Conservation (phyloP, 2,113 vertebrate species). For the Casuarius casuarius region DNA sequence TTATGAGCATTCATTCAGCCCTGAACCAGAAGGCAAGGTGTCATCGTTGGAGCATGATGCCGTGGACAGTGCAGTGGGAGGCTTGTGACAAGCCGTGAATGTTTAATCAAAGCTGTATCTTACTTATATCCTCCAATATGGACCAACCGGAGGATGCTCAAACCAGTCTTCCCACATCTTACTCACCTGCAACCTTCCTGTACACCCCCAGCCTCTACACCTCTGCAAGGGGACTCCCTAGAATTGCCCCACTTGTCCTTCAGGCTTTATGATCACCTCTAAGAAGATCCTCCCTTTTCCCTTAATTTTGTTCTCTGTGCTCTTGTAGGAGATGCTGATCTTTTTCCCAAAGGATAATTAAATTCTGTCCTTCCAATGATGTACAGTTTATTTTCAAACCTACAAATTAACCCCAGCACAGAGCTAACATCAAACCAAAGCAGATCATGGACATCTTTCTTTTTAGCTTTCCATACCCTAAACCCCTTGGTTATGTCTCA, state of each 20-base stretch:
- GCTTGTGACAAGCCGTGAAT: background rate
- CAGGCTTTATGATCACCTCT: background rate
- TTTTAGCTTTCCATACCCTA: background rate
- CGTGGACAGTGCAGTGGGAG: background rate
- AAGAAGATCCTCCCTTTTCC: background rate
- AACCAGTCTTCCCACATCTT: background rate
- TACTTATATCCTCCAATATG: background rate
- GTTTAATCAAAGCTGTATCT: background rate
- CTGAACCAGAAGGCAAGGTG: background rate
- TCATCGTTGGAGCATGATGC: background rate
- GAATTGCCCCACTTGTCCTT: background rate
- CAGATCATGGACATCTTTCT: background rate
- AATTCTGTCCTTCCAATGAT: background rate
- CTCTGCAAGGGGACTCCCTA: background rate
- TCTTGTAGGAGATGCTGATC: background rate
- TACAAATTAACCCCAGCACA: background rate
- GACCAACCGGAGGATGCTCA: background rate
- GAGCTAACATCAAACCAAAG: background rate
- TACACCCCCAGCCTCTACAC: background rate
- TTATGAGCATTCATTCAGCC: background rate
- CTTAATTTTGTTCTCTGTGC: background rate
- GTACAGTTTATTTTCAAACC: background rate
- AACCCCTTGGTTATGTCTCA: background rate
- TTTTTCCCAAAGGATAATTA: background rate
- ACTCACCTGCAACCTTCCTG: background rate